Evolutionary conservation across 1,140 invertebrate species (phyloP), one percentile per base, ranked within the genome.

Genomic region (Oscheius sp.): DNA sequence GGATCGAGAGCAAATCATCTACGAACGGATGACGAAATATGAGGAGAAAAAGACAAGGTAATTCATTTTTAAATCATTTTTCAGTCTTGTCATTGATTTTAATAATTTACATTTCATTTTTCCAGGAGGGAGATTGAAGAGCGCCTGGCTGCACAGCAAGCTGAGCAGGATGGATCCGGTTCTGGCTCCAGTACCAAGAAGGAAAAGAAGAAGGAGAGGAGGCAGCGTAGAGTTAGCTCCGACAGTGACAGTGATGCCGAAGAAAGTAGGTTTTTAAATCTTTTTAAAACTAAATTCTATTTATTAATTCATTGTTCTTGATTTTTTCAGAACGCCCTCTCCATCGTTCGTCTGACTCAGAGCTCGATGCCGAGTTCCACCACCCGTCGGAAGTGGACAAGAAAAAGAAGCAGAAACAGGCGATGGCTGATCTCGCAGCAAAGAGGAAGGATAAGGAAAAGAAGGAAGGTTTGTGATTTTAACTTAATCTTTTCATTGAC

Each of bases 391-490:
- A 83, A 58, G 65, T 83, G 10, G 45, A 55, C 3, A 72, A 63
- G 29, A 83, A 82, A 49, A 65, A 76, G 28, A 77, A 73, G 36
- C 82, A 84, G 61, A 84, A 82, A 68, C 68, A 68, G 52, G 80
- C 80, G 3, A 84, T 82, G 80, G 77, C 68, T 28, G 71, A 69
- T 18, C 61, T 82, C 18, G 28, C 79, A 23, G 63, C 36, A 28
- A 83, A 82, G 79, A 28, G 82, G 32, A 72, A 72, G 13, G 78
- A 82, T 29, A 82, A 82, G n/a, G 78, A 82, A 52, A 79, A 80
- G 49, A 80, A 78, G 66, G 55, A 81, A 62, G 79, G 78, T 81
- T 61, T 66, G 35, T 55, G 20, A 18, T 42, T 74, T 4, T 15
- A 13, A 42, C n/a, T 42, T 42, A 10, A n/a, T n/a, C 38, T 10